These are phyloP conservation scores for Madoqua kirkii DNA, from an alignment of 2,113 vertebrate species.

Conservation along the genomic window DNA sequence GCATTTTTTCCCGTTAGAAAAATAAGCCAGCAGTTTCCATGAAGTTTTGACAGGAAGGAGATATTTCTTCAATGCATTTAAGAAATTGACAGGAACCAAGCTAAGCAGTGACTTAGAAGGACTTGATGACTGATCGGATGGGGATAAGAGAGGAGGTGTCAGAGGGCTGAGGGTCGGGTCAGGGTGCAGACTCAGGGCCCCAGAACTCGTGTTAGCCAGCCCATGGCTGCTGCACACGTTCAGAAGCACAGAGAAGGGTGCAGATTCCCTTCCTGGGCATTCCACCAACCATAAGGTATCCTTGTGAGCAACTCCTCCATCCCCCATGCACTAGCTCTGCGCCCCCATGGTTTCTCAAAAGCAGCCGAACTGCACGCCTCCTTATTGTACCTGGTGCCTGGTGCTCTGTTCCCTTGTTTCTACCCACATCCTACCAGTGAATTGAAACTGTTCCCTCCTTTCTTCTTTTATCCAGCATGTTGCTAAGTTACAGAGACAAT, in stretches of 20 bases:
- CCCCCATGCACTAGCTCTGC: rapidly evolving
- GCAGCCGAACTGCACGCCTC: neutral
- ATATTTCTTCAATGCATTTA: neutral
- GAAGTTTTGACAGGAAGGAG: neutral
- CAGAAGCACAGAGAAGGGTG: neutral
- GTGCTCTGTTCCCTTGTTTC: neutral
- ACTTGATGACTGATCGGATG: neutral
- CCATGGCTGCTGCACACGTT: rapidly evolving
- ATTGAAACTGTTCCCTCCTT: neutral
- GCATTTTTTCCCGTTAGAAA: neutral
- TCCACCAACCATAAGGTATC: neutral
- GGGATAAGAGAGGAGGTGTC: neutral
- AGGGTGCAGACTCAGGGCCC: neutral
- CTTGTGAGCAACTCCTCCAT: neutral
- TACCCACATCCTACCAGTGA: conserved; percentile 18
- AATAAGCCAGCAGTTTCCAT: neutral
- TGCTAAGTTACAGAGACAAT: conserved; percentile 45
- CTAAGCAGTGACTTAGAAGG: neutral
- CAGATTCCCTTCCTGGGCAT: neutral
- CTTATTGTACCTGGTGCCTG: neutral
- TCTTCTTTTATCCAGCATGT: conserved; percentile 10
- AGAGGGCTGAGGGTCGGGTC: neutral
- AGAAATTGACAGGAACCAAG: neutral
- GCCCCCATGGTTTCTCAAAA: neutral
- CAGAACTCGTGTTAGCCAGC: rapidly evolving